A percentile compares a stretch with the other conserved stretches of the same genome.
phyloP scores from a whole-genome alignment of 2,888 invertebrate genomes.

The Netelia inedita region DNA sequence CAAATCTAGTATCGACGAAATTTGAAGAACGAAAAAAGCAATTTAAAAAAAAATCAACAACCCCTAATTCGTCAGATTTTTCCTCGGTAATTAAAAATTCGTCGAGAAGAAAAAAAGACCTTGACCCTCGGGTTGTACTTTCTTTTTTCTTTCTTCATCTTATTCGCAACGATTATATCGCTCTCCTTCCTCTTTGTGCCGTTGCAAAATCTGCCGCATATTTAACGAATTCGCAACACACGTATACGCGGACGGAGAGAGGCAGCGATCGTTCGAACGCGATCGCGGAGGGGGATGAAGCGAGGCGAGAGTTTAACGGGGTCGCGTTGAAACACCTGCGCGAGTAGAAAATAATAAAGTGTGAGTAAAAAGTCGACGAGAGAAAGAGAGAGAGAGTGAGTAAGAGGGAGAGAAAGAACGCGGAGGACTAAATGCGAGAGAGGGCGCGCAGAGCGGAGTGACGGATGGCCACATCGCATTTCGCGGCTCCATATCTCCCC shows the following conservation, averaged over 20 bases:
- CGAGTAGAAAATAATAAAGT: constrained; percentile 30
- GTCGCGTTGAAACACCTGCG: constrained; percentile 68
- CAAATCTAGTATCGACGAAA: no score
- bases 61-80: no score
- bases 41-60: neutral
- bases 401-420: constrained; percentile 16
- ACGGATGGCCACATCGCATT: constrained; percentile 85
- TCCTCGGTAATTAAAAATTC: neutral
- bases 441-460: constrained; percentile 76
- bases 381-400: constrained; percentile 33
- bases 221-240: constrained; percentile 74
- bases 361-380: neutral
- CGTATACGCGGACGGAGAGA: neutral
- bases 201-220: constrained; percentile 68
- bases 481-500: constrained; percentile 84
- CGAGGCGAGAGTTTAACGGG: constrained; percentile 55
- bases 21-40: neutral
- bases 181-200: constrained; percentile 36
- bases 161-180: constrained; percentile 4
- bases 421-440: constrained; percentile 28
- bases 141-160: neutral
- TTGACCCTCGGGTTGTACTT: neutral
- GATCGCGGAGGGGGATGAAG: constrained; percentile 37
- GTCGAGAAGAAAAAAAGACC: neutral
- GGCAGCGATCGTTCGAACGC: neutral